phyloP scores from a whole-genome alignment of 2,888 invertebrate species.

The Hyppa rectilinea region DNA sequence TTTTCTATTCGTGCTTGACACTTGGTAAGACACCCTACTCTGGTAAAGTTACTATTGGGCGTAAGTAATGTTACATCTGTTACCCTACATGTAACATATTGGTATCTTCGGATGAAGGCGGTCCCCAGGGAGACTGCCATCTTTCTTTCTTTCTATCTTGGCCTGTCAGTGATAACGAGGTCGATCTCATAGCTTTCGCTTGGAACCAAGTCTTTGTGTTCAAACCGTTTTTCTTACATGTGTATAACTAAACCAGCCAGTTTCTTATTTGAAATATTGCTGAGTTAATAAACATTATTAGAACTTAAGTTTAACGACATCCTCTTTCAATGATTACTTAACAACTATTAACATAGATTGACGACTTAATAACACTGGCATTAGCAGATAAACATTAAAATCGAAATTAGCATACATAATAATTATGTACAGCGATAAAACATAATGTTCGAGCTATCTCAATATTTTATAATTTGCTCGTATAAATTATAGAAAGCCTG shows the following conservation, averaged over 20 bases:
- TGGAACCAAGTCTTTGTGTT: conserved; percentile 62
- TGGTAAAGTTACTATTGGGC: conserved; percentile 19
- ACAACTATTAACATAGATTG: conserved; percentile 35
- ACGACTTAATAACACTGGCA: conserved; percentile 30
- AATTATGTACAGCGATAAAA: conserved; percentile 2
- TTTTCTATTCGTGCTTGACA: neutral
- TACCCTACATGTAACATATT: conserved; percentile 52
- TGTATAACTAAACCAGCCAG: neutral
- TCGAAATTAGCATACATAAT: conserved; percentile 18
- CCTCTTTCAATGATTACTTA: conserved; percentile 24
- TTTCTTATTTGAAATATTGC: conserved; percentile 8
- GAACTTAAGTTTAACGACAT: conserved; percentile 31
- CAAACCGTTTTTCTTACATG: conserved; percentile 30
- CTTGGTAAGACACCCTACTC: neutral
- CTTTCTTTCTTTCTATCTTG: conserved; percentile 77
- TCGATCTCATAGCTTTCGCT: conserved; percentile 73
- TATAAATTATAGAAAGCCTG: conserved; percentile 66
- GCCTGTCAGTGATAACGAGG: conserved; percentile 78
- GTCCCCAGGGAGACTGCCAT: conserved; percentile 74
- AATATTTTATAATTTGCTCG: conserved; percentile 31
- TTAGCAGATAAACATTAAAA: conserved; percentile 31
- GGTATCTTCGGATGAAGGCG: conserved; percentile 65
- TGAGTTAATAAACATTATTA: neutral
- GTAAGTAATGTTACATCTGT: conserved; percentile 33
- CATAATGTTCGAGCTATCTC: conserved; percentile 1